phyloP scores from a whole-genome alignment of 2,797 vertebrate species.

The Chaetodon trifasciatus region DNA sequence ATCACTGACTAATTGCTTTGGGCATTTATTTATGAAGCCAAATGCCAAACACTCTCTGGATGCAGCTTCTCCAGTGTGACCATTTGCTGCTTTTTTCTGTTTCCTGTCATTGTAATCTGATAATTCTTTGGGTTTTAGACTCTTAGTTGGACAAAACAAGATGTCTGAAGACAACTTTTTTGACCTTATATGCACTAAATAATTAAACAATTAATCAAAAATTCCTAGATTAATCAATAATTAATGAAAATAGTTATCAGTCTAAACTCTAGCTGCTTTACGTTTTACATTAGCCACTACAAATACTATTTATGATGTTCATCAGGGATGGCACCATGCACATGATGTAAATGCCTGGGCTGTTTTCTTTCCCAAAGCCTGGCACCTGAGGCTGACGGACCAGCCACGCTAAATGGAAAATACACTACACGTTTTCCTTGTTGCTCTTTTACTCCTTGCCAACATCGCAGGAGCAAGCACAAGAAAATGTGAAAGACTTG shows the following conservation, averaged over 20 bases:
- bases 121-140: neutral
- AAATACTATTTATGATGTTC: neutral
- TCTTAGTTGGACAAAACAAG: neutral
- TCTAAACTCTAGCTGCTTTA: neutral
- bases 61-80: neutral
- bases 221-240: neutral
- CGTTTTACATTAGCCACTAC: neutral
- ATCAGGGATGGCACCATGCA: neutral
- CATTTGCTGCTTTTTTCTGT: neutral
- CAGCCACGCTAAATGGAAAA: conserved; percentile 14
- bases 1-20: neutral
- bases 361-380: conserved; percentile 4
- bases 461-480: conserved; percentile 52
- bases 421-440: conserved; percentile 38
- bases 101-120: neutral
- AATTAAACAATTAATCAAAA: neutral
- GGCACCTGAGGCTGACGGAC: conserved; percentile 7
- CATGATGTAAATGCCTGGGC: neutral
- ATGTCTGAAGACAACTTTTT: neutral
- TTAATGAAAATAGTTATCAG: neutral
- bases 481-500: conserved; percentile 56
- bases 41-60: neutral
- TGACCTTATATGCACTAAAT: neutral
- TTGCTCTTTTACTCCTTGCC: conserved; percentile 47
- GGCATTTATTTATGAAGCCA: neutral